A percentile compares a stretch with the other conserved stretches of the same genome.
Conservation (phyloP, 2,797 vertebrate genomes). For the Urocyon cinereoargenteus region DNA sequence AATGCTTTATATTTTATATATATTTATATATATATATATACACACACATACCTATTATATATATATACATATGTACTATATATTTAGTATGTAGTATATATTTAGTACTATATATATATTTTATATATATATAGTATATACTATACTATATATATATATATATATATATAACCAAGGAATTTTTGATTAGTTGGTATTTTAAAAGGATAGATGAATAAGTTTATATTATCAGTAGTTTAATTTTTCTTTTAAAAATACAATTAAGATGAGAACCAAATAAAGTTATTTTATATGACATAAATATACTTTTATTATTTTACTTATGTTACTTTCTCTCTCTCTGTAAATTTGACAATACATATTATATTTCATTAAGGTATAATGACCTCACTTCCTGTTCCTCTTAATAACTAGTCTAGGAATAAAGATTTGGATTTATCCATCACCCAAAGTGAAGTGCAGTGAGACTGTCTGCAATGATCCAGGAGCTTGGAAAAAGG, state of each 20-base stretch:
- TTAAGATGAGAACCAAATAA: background rate
- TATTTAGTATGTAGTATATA: no score
- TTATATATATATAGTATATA: no score
- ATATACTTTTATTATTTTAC: background rate
- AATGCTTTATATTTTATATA: background rate
- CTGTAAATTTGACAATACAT: background rate
- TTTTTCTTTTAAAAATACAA: background rate
- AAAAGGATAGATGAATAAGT: background rate
- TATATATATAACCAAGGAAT: background rate
- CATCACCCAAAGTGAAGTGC: background rate
- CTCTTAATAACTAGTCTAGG: background rate
- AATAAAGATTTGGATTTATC: background rate
- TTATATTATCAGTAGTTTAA: background rate
- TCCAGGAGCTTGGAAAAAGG: background rate
- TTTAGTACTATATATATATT: no score
- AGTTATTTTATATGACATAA: background rate
- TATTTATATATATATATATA: no score
- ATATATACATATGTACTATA: no score
- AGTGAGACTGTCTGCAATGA: background rate
- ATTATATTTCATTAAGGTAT: background rate
- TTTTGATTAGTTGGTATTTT: background rate
- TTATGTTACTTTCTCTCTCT: background rate
- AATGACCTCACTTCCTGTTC: background rate
- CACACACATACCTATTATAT: no score
- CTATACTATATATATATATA: background rate